phyloP scores from a whole-genome alignment of 2,888 invertebrate species.

The Dyspetes luteomarginatus region DNA sequence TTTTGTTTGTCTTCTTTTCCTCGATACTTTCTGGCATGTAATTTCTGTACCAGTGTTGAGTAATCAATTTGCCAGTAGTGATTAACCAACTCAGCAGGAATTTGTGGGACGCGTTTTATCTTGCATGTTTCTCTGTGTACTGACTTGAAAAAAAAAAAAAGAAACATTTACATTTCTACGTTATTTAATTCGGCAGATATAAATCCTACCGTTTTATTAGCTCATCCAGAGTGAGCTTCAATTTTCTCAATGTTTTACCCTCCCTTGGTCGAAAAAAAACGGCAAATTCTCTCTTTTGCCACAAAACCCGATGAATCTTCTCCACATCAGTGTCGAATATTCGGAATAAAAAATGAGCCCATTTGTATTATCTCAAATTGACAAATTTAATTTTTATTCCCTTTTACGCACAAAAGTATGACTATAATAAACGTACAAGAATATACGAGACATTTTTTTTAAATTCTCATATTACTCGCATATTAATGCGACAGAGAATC shows the following conservation, averaged over 20 bases:
- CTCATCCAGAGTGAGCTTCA: too few relatives aligned
- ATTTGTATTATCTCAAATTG: too few relatives aligned
- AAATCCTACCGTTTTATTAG: conserved; percentile 18
- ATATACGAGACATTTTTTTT: not conserved
- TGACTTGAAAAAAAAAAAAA: conserved; percentile 10
- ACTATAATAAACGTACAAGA: conserved; percentile 28
- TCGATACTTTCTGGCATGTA: conserved; percentile 51
- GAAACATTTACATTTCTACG: conserved; percentile 16
- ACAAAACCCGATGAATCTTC: too few relatives aligned
- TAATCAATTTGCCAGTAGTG: conserved; percentile 51
- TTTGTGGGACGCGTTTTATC: conserved; percentile 25
- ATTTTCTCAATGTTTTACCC: too few relatives aligned
- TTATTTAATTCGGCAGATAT: conserved; percentile 37
- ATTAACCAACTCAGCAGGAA: conserved; percentile 43
- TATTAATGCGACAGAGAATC: not conserved
- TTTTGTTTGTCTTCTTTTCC: conserved; percentile 1
- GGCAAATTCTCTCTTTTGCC: not conserved
- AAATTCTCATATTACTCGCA: not conserved
- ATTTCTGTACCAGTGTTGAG: conserved; percentile 55
- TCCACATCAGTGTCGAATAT: too few relatives aligned
- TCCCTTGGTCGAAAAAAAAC: not conserved
- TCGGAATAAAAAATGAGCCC: too few relatives aligned
- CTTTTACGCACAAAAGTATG: conserved; percentile 2
- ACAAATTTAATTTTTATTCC: too few relatives aligned
- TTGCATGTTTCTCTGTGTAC: conserved; percentile 51